These are phyloP conservation scores for Myotis davidii DNA, from an alignment of 2,113 vertebrate genomes.

Conservation along the genomic window DNA sequence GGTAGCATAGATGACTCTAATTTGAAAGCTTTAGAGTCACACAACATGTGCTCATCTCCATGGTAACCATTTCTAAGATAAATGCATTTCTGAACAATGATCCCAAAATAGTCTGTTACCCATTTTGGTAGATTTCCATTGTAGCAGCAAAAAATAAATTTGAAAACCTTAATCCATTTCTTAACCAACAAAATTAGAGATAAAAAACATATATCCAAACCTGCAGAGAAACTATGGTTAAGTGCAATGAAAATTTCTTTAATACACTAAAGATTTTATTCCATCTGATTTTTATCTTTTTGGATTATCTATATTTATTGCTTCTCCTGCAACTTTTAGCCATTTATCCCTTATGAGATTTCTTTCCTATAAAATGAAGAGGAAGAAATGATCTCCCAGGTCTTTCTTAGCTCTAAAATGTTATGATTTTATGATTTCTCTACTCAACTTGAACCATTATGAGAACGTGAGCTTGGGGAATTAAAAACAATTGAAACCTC, in stretches of 20 bases:
- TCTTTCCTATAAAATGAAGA: conserved; percentile 27
- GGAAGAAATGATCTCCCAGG: background rate
- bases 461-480: background rate
- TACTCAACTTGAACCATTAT: background rate
- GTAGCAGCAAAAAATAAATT: conserved; percentile 44
- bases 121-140: conserved; percentile 70
- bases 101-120: conserved; percentile 70
- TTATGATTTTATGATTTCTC: conserved; percentile 35
- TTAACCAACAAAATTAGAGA: conserved; percentile 36
- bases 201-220: background rate
- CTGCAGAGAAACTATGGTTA: conserved; percentile 40
- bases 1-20: conserved; percentile 57
- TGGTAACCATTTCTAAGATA: conserved; percentile 77
- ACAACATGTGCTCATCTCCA: conserved; percentile 64
- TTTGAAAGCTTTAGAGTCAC: conserved; percentile 71
- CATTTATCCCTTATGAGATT: conserved; percentile 32
- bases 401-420: conserved; percentile 15
- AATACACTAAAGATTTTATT: conserved; percentile 29
- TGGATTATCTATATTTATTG: conserved; percentile 23
- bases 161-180: conserved; percentile 26
- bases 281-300: conserved; percentile 40
- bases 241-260: background rate
- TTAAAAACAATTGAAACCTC: conserved; percentile 22
- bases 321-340: conserved; percentile 5
- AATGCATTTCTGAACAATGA: conserved; percentile 70